These are phyloP conservation scores for Leptinotarsa peninsularis DNA, from an alignment of 2,888 invertebrate species.

Conservation along the genomic window DNA sequence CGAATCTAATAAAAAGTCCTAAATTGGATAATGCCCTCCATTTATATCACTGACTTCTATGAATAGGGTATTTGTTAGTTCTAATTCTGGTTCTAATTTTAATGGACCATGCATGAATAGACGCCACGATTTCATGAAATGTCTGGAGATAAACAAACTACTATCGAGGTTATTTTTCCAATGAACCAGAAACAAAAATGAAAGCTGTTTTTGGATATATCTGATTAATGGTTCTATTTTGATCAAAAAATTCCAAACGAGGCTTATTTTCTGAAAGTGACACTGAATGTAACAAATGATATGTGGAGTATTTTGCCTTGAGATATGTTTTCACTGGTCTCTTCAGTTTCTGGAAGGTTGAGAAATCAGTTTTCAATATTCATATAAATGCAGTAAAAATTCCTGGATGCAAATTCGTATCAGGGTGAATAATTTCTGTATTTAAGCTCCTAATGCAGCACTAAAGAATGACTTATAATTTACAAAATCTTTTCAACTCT, in stretches of 20 bases:
- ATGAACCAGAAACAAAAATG: not conserved
- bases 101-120: conserved; percentile 11
- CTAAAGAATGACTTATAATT: no score
- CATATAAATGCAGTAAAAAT: no score
- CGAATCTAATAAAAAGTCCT: conserved; percentile 41
- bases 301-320: not conserved
- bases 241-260: no score
- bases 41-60: conserved; percentile 41
- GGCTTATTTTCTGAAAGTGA: not conserved
- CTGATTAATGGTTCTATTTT: no score
- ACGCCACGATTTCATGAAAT: conserved; percentile 8
- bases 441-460: no score
- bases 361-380: no score
- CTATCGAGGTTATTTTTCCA: conserved; percentile 4
- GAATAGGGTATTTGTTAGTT: conserved; percentile 39
- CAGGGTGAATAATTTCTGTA: no score
- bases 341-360: no score
- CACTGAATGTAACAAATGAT: not conserved
- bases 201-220: not conserved
- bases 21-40: conserved; percentile 44
- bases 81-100: conserved; percentile 16
- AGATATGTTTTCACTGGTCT: not conserved
- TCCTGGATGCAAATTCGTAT: no score
- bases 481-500: no score
- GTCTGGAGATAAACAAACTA: conserved; percentile 9